Base-by-base conservation (phyloP, 2,888 invertebrate species). In the Laspeyria flexula region DNA sequence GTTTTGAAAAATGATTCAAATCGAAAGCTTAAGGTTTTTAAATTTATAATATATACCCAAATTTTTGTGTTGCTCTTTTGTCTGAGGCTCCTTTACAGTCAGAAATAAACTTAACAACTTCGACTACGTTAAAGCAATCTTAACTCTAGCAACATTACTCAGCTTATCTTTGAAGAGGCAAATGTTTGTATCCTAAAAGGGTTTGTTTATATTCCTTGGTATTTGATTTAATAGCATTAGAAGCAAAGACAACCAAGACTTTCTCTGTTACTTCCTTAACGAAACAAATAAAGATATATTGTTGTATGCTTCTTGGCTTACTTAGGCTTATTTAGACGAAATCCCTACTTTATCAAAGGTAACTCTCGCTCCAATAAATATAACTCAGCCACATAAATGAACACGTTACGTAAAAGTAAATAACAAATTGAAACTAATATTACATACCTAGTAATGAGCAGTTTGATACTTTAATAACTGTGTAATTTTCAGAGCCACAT, bases 1-100 rank as follows among this genome's bases (percentile, higher is more conserved):
- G 50, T 50, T 63, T 59, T 57, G 44, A 46, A 56, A 57, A 51
- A 64, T 37, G 57, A 53, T 44, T 59, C 46, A 43, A 56, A 60
- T 47, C 34, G 29, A 34, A 41, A 16, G 7, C 25, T 7, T 5
- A 13, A 18, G 25, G 16, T 13, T 33, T 40, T 25, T 21, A 21
- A 46, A 21, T 23, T 40, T 18, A 12, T 27, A 25, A 31, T 10
- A 11, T 18, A 16, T 12, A 11, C 31, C 33, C 11, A 33, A 39
- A 46, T 46, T 33, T 45, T 45, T 33, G 38, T 18, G 16, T 40
- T 46, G 37, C 39, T 40, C 16, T 46, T 39, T 46, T 46, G 33
- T 46, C 16, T 44, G 30, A 31, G 39, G 29, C 13, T 30, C 38
- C 31, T 33, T 40, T 46, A 33, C 45, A 39, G 39, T 18, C 18